A percentile compares a stretch with the other conserved stretches of the same genome.
Conservation (phyloP, 2,113 vertebrate genomes). For the Corydoras maculifer region DNA sequence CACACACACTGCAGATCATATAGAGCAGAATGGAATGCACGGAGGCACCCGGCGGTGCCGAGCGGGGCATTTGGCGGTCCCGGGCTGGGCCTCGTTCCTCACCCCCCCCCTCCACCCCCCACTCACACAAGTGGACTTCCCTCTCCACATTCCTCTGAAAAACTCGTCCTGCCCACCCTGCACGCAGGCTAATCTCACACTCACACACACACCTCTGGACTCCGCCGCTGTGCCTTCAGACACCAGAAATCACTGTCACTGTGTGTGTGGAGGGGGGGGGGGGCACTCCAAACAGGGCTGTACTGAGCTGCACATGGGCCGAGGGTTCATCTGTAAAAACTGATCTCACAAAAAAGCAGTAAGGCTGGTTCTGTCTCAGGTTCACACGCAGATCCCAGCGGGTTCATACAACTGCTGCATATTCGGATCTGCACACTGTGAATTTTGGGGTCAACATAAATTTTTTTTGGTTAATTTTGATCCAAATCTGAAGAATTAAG, state of each 20-base stretch:
- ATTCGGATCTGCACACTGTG: too few species aligned
- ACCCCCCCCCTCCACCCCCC: slow-evolving; percentile 22
- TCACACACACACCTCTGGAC: slow-evolving; percentile 49
- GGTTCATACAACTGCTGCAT: too few species aligned
- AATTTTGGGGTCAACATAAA: too few species aligned
- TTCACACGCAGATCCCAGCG: too few species aligned
- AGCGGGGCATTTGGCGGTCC: slow-evolving; percentile 35
- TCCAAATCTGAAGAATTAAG: too few species aligned
- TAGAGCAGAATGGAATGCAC: slow-evolving; percentile 19
- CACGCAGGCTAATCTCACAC: slow-evolving; percentile 53
- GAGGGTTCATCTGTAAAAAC: too few species aligned
- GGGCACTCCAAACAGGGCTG: too few species aligned
- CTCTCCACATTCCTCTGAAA: slow-evolving; percentile 77
- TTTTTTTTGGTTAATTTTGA: too few species aligned
- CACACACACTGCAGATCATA: slow-evolving; percentile 1
- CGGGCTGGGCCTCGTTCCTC: slow-evolving; percentile 27
- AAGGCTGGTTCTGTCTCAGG: too few species aligned
- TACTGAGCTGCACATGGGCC: too few species aligned
- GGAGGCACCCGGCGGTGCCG: slow-evolving; percentile 22
- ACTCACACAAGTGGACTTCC: slow-evolving; percentile 61
- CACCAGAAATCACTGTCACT: not conserved
- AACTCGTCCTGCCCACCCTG: slow-evolving; percentile 61
- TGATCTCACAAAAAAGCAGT: too few species aligned
- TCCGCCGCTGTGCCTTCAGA: slow-evolving; percentile 11
- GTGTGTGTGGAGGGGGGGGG: too few species aligned